A percentile compares a stretch with the other conserved stretches of the same genome.
Conservation (phyloP, 2,113 vertebrate species). For the Tupaia chinensis region DNA sequence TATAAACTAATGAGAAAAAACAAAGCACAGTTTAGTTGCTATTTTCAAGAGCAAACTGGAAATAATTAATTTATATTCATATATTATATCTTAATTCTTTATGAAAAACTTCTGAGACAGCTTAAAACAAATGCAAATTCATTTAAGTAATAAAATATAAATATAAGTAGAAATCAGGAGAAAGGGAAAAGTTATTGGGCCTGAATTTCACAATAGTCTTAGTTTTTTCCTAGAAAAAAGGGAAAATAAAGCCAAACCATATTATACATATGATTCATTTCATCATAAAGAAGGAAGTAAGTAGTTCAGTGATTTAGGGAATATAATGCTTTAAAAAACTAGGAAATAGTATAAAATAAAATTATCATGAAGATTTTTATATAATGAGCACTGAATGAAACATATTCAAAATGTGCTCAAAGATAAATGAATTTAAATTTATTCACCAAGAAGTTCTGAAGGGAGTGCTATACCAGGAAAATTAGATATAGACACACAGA, state of each 20-base stretch:
- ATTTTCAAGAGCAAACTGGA: slow-evolving; percentile 23
- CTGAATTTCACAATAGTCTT: slow-evolving; percentile 42
- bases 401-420: no score
- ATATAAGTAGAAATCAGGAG: neutral
- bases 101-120: neutral
- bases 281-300: slow-evolving; percentile 23
- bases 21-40: neutral
- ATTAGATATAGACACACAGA: no score
- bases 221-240: slow-evolving; percentile 19
- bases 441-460: no score
- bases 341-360: slow-evolving; percentile 6
- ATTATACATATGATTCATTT: slow-evolving; percentile 45
- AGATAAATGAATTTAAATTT: no score
- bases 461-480: no score
- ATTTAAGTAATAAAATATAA: slow-evolving; percentile 1
- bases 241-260: slow-evolving; percentile 12
- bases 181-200: neutral
- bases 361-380: neutral
- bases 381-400: neutral
- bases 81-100: neutral
- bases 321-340: neutral
- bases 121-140: neutral
- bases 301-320: neutral
- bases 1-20: neutral
- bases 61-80: neutral